Conservation (phyloP, 2,888 invertebrate genomes). For the Dioctria linearis region DNA sequence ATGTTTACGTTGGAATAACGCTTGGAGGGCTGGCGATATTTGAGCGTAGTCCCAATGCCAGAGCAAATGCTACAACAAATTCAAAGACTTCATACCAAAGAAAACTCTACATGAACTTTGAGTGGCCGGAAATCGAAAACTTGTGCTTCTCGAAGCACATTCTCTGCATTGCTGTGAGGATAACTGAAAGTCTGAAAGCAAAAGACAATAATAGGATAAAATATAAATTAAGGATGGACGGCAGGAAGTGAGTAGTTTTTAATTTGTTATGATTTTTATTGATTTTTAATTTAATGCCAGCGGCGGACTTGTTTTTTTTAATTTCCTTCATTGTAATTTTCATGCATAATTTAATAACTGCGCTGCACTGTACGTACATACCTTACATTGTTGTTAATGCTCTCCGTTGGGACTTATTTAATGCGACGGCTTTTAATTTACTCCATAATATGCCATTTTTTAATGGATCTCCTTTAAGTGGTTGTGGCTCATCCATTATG, state of each 20-base stretch:
- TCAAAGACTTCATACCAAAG: constrained; percentile 67
- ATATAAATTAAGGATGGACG: constrained; percentile 82
- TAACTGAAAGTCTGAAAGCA: constrained; percentile 73
- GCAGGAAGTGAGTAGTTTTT: constrained; percentile 75
- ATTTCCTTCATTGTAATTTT: not conserved
- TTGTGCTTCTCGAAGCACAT: constrained; percentile 83
- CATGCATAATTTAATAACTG: no score
- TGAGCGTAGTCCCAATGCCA: constrained; percentile 55
- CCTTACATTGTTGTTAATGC: no score
- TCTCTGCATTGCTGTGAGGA: constrained; percentile 75
- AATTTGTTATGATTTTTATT: not conserved
- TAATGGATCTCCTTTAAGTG: no score
- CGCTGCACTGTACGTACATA: no score
- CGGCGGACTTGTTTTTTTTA: not conserved
- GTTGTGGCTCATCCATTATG: no score
- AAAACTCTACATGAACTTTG: constrained; percentile 71
- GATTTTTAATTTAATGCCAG: not conserved
- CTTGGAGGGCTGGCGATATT: constrained; percentile 73
- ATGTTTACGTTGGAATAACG: constrained; percentile 78
- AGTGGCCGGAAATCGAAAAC: constrained; percentile 84
- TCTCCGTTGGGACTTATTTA: no score
- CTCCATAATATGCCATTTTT: no score
- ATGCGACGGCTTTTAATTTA: no score
- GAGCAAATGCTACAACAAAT: constrained; percentile 53
- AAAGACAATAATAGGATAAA: constrained; percentile 76